Evolutionary conservation across 2,888 invertebrate species (phyloP), one percentile per base, ranked within the genome.

Genomic region (Chrysolina oricalcia): DNA sequence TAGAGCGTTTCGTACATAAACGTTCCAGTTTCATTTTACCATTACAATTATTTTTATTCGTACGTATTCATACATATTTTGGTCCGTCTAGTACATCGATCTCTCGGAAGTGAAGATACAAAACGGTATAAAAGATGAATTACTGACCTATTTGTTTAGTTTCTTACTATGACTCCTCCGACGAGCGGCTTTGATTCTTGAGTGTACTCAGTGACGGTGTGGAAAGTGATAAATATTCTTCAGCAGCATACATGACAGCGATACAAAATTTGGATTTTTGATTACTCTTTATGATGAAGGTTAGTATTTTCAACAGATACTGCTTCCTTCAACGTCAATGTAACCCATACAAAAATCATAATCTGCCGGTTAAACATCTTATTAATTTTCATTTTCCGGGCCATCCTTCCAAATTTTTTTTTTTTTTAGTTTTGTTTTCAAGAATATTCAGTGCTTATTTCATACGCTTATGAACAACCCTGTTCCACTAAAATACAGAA

Each of bases 121-220:
- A 73, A 59, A 68, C 72, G 83, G 84, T 87, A 88, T 88, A 88
- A 86, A 88, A 87, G 86, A 83, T 84, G 85, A 85, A 83, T 85
- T 81, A 86, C 85, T 88, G 88, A 88, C 88, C 88, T 87, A 88
- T 87, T 88, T 88, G 87, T 87, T 85, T 82, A 87, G 87, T 87
- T 85, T 83, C 81, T 82, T 84, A 85, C 75, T 76, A 80, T 77
- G 77, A 62, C 65, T 73, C 70, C 67, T 69, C 70, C 46, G 71
- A 59, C 63, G 63, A 65, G 64, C 75, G 27, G 70, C 62, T 48
- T 48, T 21, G 43, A 41, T 62, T 35, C 43, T 63, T 64, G 68
- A 56, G 63, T 68, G 53, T 73, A 69, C 11, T 66, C 11, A 4
- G 23, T 68, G 64, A 53, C 71, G 70, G 63, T 62, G 63, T 75